Evolutionary conservation across 1,140 invertebrate species (phyloP), one percentile per base, ranked within the genome.

Genomic region (Achroia grisella): DNA sequence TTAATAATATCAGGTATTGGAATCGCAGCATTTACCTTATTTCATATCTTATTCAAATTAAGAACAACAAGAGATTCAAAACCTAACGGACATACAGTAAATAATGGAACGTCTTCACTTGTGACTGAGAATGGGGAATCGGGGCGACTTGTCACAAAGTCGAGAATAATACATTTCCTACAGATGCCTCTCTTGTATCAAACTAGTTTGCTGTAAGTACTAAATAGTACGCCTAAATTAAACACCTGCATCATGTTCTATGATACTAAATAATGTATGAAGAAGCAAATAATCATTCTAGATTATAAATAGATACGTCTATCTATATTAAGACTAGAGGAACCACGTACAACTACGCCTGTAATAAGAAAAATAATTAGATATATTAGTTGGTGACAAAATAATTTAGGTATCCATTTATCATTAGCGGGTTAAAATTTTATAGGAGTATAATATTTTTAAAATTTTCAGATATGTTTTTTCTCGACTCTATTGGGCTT

Each of bases 401-500:
- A n/a, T n/a, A n/a, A n/a, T n/a, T n/a, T n/a, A n/a, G n/a, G n/a
- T n/a, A n/a, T n/a, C n/a, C n/a, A n/a, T n/a, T n/a, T n/a, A n/a
- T n/a, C n/a, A n/a, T n/a, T n/a, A n/a, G n/a, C n/a, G n/a, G n/a
- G n/a, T n/a, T n/a, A n/a, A n/a, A n/a, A n/a, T n/a, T n/a, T n/a
- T n/a, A n/a, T n/a, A n/a, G n/a, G n/a, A n/a, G n/a, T n/a, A n/a
- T n/a, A n/a, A 29, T 33, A 43, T 46, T 30, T 12, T 32, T 33
- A 39, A 47, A 13, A 45, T 36, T 81, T 78, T 49, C 64, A 89
- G 87, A 47, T 97, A 97, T 66, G 95, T 97, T 56, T 91, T 92
- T 10, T 93, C 94, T 11, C 88, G 95, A 56, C 79, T 97, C 8
- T 95, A 93, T 66, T 92, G 94, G 52, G 96, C 95, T 51, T 75